Percentiles rank a stretch among this genome's conserved stretches.
These are phyloP conservation scores for Clivina fossor DNA, from an alignment of 2,888 invertebrate genomes.

Conservation along the genomic window DNA sequence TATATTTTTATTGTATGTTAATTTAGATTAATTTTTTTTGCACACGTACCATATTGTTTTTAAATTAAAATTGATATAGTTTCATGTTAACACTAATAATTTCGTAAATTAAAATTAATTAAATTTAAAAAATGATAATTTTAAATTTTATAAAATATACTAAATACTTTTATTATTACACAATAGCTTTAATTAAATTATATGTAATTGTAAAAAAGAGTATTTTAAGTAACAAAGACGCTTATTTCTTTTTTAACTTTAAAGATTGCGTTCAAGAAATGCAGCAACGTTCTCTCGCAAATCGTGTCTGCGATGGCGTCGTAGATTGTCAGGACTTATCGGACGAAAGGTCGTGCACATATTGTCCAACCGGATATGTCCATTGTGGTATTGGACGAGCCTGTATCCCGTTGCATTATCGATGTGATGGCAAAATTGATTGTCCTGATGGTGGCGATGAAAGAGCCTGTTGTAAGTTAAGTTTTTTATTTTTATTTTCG, in stretches of 20 bases:
- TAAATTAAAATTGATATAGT: too few relatives aligned
- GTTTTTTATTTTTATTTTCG: slow-evolving; percentile 3
- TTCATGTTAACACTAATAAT: too few relatives aligned
- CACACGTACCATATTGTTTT: too few relatives aligned
- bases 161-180: too few relatives aligned
- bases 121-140: too few relatives aligned
- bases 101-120: too few relatives aligned
- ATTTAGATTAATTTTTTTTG: too few relatives aligned
- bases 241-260: slow-evolving; percentile 31
- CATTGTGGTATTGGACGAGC: slow-evolving; percentile 79
- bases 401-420: slow-evolving; percentile 70
- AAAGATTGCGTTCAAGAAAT: slow-evolving; percentile 74
- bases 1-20: too few relatives aligned
- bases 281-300: slow-evolving; percentile 72
- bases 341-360: slow-evolving; percentile 79
- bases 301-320: slow-evolving; percentile 81
- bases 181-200: slow-evolving; percentile 1
- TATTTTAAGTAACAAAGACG: too few relatives aligned
- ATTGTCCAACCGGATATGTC: slow-evolving; percentile 70
- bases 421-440: slow-evolving; percentile 81
- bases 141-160: too few relatives aligned
- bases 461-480: slow-evolving; percentile 76
- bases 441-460: slow-evolving; percentile 88
- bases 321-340: slow-evolving; percentile 83
- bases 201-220: too few relatives aligned